These are phyloP conservation scores for Myripristis murdjan DNA, from an alignment of 2,797 vertebrate species.

Conservation along the genomic window DNA sequence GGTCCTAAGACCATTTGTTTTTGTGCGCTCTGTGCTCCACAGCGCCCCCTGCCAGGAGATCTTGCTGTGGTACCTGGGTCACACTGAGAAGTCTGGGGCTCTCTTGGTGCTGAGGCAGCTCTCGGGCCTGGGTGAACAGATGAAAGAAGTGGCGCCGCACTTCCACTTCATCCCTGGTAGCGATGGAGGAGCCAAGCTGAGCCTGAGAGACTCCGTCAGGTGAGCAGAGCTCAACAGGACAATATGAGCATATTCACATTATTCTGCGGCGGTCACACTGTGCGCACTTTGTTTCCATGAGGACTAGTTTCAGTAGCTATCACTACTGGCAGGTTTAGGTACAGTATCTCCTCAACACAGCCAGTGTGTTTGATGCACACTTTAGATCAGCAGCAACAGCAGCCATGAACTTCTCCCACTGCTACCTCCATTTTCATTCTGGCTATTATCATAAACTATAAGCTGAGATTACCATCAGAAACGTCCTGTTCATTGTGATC, in stretches of 20 bases:
- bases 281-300: not conserved
- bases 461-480: too few species aligned
- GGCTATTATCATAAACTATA: too few species aligned
- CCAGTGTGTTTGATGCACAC: too few species aligned
- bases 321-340: too few species aligned
- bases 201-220: constrained; percentile 80
- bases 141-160: constrained; percentile 64
- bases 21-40: constrained; percentile 28
- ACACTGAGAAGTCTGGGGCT: constrained; percentile 74
- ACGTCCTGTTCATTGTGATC: too few species aligned
- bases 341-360: too few species aligned
- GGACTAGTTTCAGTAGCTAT: too few species aligned
- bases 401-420: too few species aligned
- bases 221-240: constrained; percentile 55
- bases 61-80: constrained; percentile 91
- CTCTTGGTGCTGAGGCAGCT: constrained; percentile 84
- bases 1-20: too few species aligned
- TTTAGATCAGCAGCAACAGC: too few species aligned
- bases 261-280: too few species aligned
- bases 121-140: constrained; percentile 76
- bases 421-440: too few species aligned
- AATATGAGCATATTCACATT: not conserved
- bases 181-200: constrained; percentile 86
- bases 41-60: constrained; percentile 93
- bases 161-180: constrained; percentile 86